Evolutionary conservation across 2,888 invertebrate genomes (phyloP), one percentile per base, ranked within the genome.

Genomic region (Acutogordius australiensis): DNA sequence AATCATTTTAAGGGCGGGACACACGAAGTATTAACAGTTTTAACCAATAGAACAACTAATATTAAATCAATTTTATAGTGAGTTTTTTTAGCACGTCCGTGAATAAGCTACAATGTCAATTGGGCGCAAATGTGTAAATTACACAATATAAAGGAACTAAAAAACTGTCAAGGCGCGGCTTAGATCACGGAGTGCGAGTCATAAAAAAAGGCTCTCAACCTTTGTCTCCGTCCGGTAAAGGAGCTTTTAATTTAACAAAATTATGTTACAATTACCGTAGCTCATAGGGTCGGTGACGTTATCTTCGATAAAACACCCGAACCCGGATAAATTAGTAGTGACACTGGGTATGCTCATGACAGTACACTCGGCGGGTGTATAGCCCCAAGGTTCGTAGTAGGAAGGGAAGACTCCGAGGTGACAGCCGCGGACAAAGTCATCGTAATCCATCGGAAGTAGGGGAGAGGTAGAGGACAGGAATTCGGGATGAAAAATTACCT

Each of bases 311-410:
- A 94, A 94, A 61, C 67, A 67, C 29, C 69, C 69, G 62, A 69
- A 69, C 87, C 84, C 87, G 57, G 91, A 91, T 2, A 99, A 74
- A 70, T 97, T 99, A 8, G 97, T 97, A 0, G 94, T 90, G 64
- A 97, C 78, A 67, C 87, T 90, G 0, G 97, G 97, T 66, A 97
- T 94, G 0, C 97, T 97, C 94, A 97, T 94, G n/a, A 97, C 91
- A 0, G 97, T 99, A 67, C 97, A 97, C 71, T 97, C 97, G 0
- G 94, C 97, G 0, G 94, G 94, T 0, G 94, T 97, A 71, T 94
- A 97, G 0, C 97, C 97, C 97, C 97, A 97, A 0, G 97, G 97
- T 70, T 99, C 97, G 70, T 97, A 97, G 72, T 97, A 97, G 0
- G 91, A 91, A 0, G 97, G 97, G 72, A 97, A 97, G 23, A 99